Base-by-base conservation (phyloP, 2,797 vertebrate genomes). In the Bradypodion ventrale region DNA sequence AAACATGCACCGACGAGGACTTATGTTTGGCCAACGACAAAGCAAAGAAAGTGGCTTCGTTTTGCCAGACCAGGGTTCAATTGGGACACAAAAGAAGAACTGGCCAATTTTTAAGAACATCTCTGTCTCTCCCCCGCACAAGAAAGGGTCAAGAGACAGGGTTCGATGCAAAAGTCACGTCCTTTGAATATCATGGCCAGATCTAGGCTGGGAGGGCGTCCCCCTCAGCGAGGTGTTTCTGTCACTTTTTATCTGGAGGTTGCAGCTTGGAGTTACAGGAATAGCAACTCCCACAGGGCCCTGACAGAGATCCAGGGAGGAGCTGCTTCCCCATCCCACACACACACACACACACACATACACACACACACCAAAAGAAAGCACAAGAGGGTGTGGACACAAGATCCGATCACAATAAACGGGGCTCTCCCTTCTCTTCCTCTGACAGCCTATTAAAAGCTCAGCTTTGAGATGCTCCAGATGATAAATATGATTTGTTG, bases 201-300 rank as follows among this genome's bases (percentile, higher is more conserved):
- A 63, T 87, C 85, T 42, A n/a, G 7, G 84, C 92, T 90, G 93
- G 16, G 90, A 90, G 56, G 66, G 84, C 0, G 3, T 84, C n/a
- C n/a, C n/a, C 80, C 65, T 69, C 0, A 21, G 1, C 1, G 76
- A n/a, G n/a, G 68, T 84, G 27, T 59, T 63, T 32, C 88, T 82
- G 79, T 73, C 8, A 0, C 35, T 75, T 74, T 90, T 94, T 93
- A 93, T 92, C 92, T 89, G 83, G 59, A 69, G 62, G 88, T 68
- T 0, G 0, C 92, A 93, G 92, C 90, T 91, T 89, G 88, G 0
- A 19, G 77, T 90, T 88, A 88, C 93, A 83, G 89, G 90, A 92
- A 92, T 83, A 91, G 90, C 88, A 90, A 65, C 68, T 89, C 87
- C 90, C 90, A 0, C 0, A 29, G 78, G 46, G 25, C 9, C 8